Evolutionary conservation across 2,113 vertebrate genomes (phyloP).

Genomic region (Phyllostomus hastatus): DNA sequence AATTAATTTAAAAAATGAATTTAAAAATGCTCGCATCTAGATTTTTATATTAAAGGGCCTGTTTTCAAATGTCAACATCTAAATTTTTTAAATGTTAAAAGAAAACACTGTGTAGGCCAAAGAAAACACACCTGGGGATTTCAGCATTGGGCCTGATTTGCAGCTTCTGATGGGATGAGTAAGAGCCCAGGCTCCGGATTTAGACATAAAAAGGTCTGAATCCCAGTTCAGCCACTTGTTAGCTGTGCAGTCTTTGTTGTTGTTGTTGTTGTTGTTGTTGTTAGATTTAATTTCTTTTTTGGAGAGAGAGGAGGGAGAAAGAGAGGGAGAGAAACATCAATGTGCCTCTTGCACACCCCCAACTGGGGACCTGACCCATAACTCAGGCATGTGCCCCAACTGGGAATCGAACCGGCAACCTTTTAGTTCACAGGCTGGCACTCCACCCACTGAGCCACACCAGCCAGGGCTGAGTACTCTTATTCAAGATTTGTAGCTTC

Average conservation of each 20-base stretch:
- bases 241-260: background rate
- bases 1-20: too few species aligned
- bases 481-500: background rate
- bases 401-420: too few species aligned
- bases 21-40: background rate
- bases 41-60: slow-evolving; percentile 6
- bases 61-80: background rate
- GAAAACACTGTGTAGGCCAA: background rate
- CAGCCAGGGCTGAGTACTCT: background rate
- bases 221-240: background rate
- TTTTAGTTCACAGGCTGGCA: too few species aligned
- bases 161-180: background rate
- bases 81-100: background rate
- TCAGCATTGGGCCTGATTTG: background rate
- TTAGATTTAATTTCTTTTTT: too few species aligned
- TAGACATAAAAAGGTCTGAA: background rate
- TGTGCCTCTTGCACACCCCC: too few species aligned
- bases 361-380: too few species aligned
- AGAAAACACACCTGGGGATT: background rate
- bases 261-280: too few species aligned
- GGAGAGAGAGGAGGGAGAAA: too few species aligned
- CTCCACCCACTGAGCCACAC: too few species aligned
- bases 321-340: too few species aligned
- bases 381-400: too few species aligned
- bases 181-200: background rate